Evolutionary conservation across 2,797 vertebrate species (phyloP).

Genomic region (Anguilla anguilla): DNA sequence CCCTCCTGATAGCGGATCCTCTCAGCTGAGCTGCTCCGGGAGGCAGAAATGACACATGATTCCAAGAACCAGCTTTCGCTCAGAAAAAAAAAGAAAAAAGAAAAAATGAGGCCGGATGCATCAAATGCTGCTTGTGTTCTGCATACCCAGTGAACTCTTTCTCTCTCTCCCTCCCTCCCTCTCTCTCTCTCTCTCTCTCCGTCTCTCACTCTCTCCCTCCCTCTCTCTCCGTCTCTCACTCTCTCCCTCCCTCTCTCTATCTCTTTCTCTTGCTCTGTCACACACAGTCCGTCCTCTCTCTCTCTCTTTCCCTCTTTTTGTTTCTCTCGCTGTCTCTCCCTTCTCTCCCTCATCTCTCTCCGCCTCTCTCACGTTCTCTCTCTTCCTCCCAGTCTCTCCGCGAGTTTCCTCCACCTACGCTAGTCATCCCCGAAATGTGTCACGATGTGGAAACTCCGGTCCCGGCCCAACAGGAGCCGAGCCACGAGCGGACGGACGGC

Average conservation of each 20-base stretch:
- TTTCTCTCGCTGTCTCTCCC: not conserved
- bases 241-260: not conserved
- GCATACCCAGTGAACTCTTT: conserved; percentile 31
- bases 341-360: not conserved
- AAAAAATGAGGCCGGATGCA: conserved; percentile 36
- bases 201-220: not conserved
- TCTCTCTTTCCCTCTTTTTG: not conserved
- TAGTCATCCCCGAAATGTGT: not conserved
- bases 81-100: conserved; percentile 22
- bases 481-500: too few species aligned
- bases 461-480: not conserved
- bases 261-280: not conserved
- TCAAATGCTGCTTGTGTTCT: conserved; percentile 34
- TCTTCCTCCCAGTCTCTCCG: not conserved
- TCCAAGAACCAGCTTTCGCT: conserved; percentile 52
- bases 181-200: not conserved
- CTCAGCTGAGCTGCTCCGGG: conserved; percentile 45
- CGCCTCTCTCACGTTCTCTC: not conserved
- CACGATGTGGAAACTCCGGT: not conserved
- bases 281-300: not conserved
- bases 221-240: not conserved
- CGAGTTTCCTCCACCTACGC: not conserved
- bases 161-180: conserved; percentile 18
- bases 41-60: conserved; percentile 54
- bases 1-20: conserved; percentile 52